phyloP scores from a whole-genome alignment of 2,888 invertebrate species.

The Dyspetes luteomarginatus region DNA sequence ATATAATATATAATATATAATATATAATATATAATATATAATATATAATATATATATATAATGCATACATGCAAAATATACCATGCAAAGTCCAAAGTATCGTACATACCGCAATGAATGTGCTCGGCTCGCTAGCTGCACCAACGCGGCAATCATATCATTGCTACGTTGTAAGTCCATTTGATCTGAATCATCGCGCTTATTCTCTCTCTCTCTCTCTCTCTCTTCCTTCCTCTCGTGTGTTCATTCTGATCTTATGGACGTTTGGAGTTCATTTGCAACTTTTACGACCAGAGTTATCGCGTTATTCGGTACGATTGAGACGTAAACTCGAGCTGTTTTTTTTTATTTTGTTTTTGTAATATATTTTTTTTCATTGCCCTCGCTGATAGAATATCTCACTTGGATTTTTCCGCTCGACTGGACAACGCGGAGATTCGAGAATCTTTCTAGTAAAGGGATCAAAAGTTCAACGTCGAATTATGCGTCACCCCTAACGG shows the following conservation, averaged over 20 bases:
- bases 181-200: background rate
- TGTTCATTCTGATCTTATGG: too few relatives aligned
- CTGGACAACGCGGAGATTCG: background rate
- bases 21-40: background rate
- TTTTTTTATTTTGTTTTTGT: background rate
- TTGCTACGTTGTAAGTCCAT: background rate
- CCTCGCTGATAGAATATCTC: background rate
- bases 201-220: background rate
- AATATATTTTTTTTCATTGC: background rate
- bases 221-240: background rate
- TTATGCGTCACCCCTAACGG: background rate
- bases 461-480: background rate
- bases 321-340: background rate
- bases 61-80: too few relatives aligned
- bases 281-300: too few relatives aligned
- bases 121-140: background rate
- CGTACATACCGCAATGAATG: background rate
- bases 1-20: too few relatives aligned
- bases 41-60: background rate
- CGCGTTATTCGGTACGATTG: too few relatives aligned
- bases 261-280: too few relatives aligned
- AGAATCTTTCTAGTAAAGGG: background rate
- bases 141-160: too few relatives aligned
- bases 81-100: background rate
- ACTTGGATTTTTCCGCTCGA: background rate